A percentile compares a stretch with the other conserved stretches of the same genome.
Conservation (phyloP, 2,797 vertebrate genomes). For the Octomys mimax region DNA sequence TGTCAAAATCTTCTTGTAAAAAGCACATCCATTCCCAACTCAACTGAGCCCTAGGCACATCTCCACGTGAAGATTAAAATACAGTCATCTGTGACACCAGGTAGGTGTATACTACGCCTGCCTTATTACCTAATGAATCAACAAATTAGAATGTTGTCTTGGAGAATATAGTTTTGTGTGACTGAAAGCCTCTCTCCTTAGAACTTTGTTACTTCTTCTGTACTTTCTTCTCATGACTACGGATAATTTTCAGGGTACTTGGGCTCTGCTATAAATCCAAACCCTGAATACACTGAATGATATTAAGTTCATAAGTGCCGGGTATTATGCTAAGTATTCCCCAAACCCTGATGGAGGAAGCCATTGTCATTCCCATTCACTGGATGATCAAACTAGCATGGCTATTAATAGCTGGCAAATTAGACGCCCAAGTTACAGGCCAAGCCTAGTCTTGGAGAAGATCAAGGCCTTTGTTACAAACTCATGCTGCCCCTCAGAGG, state of each 20-base stretch:
- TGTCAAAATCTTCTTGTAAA: slow-evolving; percentile 3
- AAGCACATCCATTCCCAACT: not conserved
- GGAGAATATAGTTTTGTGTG: not conserved
- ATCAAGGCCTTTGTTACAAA: not conserved
- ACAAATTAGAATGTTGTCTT: not conserved
- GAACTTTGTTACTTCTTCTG: not conserved
- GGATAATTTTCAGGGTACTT: not conserved
- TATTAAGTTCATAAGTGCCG: not conserved
- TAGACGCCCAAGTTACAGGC: not conserved
- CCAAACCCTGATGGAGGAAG: not conserved
- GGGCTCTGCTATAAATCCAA: not conserved
- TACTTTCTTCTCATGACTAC: not conserved
- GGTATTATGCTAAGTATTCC: too few species aligned
- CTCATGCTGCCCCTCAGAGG: accelerated
- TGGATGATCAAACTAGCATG: not conserved
- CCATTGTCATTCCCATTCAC: not conserved
- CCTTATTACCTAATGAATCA: not conserved
- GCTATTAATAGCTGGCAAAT: not conserved
- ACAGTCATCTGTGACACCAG: not conserved
- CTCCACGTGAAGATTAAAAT: slow-evolving; percentile 26
- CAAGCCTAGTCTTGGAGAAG: not conserved
- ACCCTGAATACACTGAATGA: not conserved
- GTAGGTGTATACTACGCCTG: not conserved
- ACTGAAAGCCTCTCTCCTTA: not conserved
- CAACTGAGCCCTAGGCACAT: not conserved